Conservation (phyloP, 1,140 invertebrate species). For the Bombus affinis region DNA sequence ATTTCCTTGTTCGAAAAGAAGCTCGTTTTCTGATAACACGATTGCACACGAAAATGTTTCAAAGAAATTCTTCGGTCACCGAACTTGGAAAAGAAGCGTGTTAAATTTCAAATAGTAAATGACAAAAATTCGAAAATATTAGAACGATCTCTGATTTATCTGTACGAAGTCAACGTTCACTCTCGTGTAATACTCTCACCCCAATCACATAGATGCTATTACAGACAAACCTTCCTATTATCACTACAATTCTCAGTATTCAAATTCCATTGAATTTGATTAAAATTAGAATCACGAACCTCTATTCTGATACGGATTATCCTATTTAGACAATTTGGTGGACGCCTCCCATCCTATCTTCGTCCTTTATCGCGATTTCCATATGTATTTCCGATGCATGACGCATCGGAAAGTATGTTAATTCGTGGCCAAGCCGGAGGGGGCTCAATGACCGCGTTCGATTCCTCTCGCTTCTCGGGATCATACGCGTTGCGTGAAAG, state of each 20-base stretch:
- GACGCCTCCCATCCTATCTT: constrained; percentile 5
- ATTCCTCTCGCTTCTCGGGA: constrained; percentile 14
- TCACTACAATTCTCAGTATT: not conserved
- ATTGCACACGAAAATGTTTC: no score
- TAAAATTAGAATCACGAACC: not conserved
- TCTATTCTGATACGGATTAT: not conserved
- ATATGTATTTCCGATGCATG: constrained; percentile 27
- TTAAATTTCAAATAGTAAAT: no score
- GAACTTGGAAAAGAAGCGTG: no score
- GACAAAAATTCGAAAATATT: no score
- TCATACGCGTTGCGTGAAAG: constrained; percentile 59
- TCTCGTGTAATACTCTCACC: no score
- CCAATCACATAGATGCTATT: no score
- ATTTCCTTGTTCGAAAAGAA: no score
- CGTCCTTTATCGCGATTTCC: constrained; percentile 19
- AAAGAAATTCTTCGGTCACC: no score
- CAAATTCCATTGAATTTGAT: not conserved
- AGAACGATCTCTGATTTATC: no score
- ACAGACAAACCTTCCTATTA: not conserved
- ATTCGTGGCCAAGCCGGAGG: constrained; percentile 26
- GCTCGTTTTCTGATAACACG: no score
- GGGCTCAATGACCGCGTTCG: constrained; percentile 64
- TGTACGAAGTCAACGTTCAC: no score
- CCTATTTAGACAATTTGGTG: constrained; percentile 27
- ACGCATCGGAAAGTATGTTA: constrained; percentile 58